A percentile compares a stretch with the other conserved stretches of the same genome.
Conservation (phyloP, 2,113 vertebrate species). For the Phocoena phocoena region DNA sequence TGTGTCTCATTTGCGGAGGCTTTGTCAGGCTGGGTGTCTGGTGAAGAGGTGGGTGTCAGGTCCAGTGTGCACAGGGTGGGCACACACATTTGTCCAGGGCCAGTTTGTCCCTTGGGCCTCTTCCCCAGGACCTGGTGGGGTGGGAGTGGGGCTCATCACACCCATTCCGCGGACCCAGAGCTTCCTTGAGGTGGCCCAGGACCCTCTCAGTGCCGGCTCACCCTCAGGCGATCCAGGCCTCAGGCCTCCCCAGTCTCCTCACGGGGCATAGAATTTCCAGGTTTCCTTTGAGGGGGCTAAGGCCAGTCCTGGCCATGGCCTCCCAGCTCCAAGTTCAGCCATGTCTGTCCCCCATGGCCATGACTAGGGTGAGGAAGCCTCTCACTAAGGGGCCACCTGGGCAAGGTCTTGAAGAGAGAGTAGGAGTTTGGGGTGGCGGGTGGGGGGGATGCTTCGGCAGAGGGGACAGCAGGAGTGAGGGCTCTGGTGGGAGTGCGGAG, state of each 20-base stretch:
- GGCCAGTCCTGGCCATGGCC: neutral
- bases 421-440: neutral
- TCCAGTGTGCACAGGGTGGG: neutral
- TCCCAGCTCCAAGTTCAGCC: neutral
- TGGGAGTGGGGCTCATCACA: neutral
- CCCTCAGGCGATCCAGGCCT: neutral
- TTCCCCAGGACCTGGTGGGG: neutral
- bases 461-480: neutral
- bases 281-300: neutral
- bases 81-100: neutral
- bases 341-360: neutral
- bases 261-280: neutral
- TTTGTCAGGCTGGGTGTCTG: neutral
- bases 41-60: neutral
- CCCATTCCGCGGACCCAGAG: neutral
- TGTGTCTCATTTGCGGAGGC: too few species aligned
- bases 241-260: neutral
- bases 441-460: too few species aligned
- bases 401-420: neutral
- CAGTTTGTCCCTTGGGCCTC: neutral
- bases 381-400: neutral
- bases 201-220: neutral
- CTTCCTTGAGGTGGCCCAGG: too few species aligned
- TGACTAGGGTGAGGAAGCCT: neutral
- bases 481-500: rapidly evolving